Evolutionary conservation across 2,113 vertebrate genomes (phyloP), one percentile per base, ranked within the genome.

Genomic region (Notothenia rossii): DNA sequence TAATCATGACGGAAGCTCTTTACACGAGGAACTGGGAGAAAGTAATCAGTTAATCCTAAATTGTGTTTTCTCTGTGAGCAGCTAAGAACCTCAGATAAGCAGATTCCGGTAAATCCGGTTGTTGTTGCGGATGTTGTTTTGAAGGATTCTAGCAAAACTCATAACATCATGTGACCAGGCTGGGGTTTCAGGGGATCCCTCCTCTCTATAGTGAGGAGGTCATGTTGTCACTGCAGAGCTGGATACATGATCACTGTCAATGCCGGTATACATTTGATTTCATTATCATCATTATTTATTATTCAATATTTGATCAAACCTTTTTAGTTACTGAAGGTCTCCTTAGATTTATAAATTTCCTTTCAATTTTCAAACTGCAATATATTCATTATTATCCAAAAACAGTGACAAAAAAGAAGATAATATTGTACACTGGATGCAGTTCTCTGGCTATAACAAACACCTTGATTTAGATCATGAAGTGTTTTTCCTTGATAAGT

Each of bases 41-140:
- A 36, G 50, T 50, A 67, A 82, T 81, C 72, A 77, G 50, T 91
- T 94, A 93, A 95, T 94, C 94, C 90, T 73, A 86, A 90, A 84
- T 86, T 79, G 70, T 77, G 85, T 84, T 93, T 89, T 83, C 69
- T 90, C 72, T 59, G 29, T 43, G 76, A 69, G 83, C 64, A 18
- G 83, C 79, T 90, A 70, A 93, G 90, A 91, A 83, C 68, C 6
- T 11, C 70, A 80, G 84, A 88, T 94, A 92, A 93, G 86, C 74
- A 92, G 91, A 95, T 93, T 86, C 83, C 14, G 48, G 22, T 86
- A 93, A 95, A 95, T 94, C 94, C 92, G 73, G 88, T 93, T 94
- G 94, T 93, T 94, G 85, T 93, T 87, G 70, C 36, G 91, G 92
- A 25, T 90, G 88, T 70, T 86, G 79, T 85, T 79, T 72, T 72